These are phyloP conservation scores for Neria commutata DNA, from an alignment of 2,888 invertebrate species.

Conservation along the genomic window DNA sequence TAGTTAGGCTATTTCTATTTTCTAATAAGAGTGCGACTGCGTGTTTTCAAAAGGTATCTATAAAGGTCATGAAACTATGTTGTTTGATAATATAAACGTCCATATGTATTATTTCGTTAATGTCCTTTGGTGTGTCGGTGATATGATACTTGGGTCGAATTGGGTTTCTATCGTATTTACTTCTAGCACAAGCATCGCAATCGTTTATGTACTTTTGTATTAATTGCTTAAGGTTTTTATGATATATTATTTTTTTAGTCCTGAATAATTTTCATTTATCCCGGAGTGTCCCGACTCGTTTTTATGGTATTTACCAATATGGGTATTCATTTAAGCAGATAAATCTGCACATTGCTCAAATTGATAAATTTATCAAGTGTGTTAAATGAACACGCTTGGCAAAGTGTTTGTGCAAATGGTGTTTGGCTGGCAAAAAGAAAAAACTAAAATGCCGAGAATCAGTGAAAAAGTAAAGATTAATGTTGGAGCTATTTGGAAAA, in stretches of 20 bases:
- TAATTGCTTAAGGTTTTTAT: conserved; percentile 13
- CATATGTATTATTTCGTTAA: conserved; percentile 13
- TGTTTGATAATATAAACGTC: conserved; percentile 19
- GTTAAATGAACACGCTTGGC: too few relatives aligned
- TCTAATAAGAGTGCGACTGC: conserved; percentile 11
- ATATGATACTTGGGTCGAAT: conserved; percentile 6
- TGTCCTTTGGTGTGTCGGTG: conserved; percentile 5
- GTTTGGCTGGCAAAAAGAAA: too few relatives aligned
- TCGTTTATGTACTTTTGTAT: conserved; percentile 13
- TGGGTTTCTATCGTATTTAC: conserved; percentile 15
- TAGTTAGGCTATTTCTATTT: conserved; percentile 19
- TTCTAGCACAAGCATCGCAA: conserved; percentile 10
- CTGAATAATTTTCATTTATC: conserved; percentile 9
- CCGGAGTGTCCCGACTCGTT: conserved; percentile 19
- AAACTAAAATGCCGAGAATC: too few relatives aligned
- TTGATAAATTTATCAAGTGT: too few relatives aligned
- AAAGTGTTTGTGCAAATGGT: too few relatives aligned
- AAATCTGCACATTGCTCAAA: too few relatives aligned
- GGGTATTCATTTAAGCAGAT: too few relatives aligned
- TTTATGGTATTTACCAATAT: conserved; percentile 8
- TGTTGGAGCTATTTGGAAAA: too few relatives aligned
- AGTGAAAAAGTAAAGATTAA: too few relatives aligned
- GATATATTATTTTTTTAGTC: conserved; percentile 2
- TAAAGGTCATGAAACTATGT: conserved; percentile 12
- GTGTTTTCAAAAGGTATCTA: conserved; percentile 21